Base-by-base conservation (phyloP, 2,113 vertebrate species). In the Thymallus thymallus region DNA sequence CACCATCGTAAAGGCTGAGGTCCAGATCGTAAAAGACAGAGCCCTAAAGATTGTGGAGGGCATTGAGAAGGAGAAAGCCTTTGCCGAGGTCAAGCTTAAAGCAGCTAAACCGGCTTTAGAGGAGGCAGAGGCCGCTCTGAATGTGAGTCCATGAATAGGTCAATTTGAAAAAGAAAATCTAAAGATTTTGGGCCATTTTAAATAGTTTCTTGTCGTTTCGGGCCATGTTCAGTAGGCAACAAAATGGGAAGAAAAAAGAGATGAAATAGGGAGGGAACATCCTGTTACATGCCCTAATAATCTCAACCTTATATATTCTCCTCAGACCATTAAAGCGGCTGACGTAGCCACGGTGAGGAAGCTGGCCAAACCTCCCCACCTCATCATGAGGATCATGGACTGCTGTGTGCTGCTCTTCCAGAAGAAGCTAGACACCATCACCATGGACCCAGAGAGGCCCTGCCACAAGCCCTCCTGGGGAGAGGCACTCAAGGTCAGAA, bases 371-470 rank as follows among this genome's bases (percentile, higher is more conserved):
- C 94, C 94, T 71, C 94, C 94, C 68, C 93, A 94, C 80, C 84
- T 95, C 76, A 94, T 95, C 76, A 95, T 94, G 94, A 82, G 91
- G 75, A 94, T 94, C 81, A 94, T 93, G 93, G 94, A 95, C 75
- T 93, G 91, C 5, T 88, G 90, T 18, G 78, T 95, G 30, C 85
- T 95, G 77, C 84, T 95, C 56, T 94, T 95, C 74, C 93, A 93
- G 75, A 92, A 88, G 78, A 94, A 82, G 86, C 24, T 95, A 76
- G 90, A 93, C 58, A 0, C 86, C 0, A 79, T 94, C 24, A 81
- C 88, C 35, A 51, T 83, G 30, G 94, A 94, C 87, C 87, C 87
- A 0, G 93, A 93, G 18, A 82, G 67, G 3, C 72, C 67, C 2
- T 90, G 90, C 81, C 29, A 92, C 29, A 91, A 89, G 63, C 93